Evolutionary conservation across 2,888 invertebrate species (phyloP).

Genomic region (Lithophane leautieri): DNA sequence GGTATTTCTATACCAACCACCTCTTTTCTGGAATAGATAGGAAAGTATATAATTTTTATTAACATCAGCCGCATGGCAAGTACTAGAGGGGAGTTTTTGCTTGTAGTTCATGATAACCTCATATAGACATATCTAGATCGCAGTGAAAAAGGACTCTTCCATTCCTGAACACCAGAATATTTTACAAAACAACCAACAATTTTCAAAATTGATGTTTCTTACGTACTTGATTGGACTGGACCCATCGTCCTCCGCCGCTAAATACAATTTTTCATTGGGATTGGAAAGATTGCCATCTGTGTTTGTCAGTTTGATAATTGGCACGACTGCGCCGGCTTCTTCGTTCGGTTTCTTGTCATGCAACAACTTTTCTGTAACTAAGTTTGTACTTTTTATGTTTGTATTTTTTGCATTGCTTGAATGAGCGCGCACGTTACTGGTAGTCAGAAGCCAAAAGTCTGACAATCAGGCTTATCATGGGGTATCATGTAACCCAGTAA

Average conservation of each 20-base stretch:
- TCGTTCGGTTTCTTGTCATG: slow-evolving; percentile 55
- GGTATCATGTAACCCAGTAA: no score
- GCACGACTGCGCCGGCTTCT: slow-evolving; percentile 37
- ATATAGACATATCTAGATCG: not conserved
- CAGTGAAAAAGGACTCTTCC: not conserved
- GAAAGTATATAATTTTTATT: not conserved
- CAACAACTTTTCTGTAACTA: slow-evolving; percentile 54
- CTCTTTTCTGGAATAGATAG: not conserved
- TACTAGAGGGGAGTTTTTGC: not conserved
- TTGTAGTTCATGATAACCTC: not conserved
- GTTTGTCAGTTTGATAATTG: slow-evolving; percentile 68
- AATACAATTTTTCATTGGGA: slow-evolving; percentile 46
- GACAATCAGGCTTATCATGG: no score
- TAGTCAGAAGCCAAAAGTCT: no score
- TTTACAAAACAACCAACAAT: not conserved
- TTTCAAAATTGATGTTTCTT: not conserved
- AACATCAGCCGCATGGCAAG: not conserved
- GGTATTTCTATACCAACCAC: not conserved
- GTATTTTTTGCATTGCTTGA: not conserved
- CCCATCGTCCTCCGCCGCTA: slow-evolving; percentile 41
- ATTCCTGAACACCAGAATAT: not conserved
- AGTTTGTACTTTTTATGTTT: slow-evolving; percentile 9
- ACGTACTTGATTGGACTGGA: slow-evolving; percentile 61
- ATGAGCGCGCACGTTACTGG: not conserved
- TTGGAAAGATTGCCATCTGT: slow-evolving; percentile 53